phyloP scores from a whole-genome alignment of 2,113 vertebrate genomes.

The Galbula dea region DNA sequence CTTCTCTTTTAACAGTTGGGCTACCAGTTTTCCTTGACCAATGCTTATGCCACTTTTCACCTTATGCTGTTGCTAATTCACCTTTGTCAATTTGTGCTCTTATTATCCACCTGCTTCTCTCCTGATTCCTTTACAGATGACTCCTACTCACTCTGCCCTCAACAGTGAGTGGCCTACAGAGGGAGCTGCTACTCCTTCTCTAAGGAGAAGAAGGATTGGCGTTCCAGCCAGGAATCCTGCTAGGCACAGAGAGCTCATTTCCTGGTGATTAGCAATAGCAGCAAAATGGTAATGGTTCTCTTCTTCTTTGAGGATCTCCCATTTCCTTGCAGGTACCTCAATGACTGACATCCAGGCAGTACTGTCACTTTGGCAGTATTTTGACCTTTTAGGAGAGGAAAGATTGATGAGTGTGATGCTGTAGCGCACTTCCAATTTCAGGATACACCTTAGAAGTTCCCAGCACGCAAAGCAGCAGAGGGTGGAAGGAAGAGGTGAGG shows the following conservation, averaged over 20 bases:
- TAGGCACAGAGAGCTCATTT: constrained; percentile 26
- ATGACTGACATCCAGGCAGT: neutral
- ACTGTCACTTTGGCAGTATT: neutral
- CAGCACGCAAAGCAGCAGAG: neutral
- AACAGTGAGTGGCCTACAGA: constrained; percentile 47
- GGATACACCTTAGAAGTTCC: neutral
- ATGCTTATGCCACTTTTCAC: neutral
- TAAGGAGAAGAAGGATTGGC: constrained; percentile 33
- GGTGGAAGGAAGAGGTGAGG: neutral
- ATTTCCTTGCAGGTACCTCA: neutral
- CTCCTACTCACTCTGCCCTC: constrained; percentile 1
- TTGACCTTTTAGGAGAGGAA: neutral
- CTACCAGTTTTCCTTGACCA: neutral
- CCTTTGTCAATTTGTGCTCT: neutral
- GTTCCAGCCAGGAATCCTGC: constrained; percentile 57
- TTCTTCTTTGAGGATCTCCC: neutral
- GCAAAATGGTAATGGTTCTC: constrained; percentile 30
- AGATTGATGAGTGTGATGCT: neutral
- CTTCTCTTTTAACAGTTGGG: neutral
- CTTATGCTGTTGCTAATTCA: no score
- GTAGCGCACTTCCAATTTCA: neutral
- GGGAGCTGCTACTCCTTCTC: constrained; percentile 65
- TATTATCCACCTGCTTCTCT: neutral
- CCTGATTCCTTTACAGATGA: neutral
- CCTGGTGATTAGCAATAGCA: neutral